A percentile compares a stretch with the other conserved stretches of the same genome.
phyloP scores from a whole-genome alignment of 2,888 invertebrate genomes.

The Campopleginae sp. region DNA sequence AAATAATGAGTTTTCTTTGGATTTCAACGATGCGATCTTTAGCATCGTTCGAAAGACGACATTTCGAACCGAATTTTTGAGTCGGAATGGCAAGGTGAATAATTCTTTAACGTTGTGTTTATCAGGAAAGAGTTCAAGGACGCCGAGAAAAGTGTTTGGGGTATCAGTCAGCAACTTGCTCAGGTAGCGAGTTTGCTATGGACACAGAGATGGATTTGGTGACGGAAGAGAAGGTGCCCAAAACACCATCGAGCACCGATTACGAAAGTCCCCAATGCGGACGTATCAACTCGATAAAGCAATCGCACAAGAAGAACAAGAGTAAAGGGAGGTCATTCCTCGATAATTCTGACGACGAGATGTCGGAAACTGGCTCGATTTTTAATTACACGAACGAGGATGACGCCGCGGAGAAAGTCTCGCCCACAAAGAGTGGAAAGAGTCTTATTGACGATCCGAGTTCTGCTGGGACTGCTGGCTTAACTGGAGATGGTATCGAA shows the following conservation, averaged over 20 bases:
- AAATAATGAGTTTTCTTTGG: no score
- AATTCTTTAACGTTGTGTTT: slow-evolving; percentile 12
- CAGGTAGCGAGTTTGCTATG: slow-evolving; percentile 40
- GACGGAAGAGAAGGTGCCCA: slow-evolving; percentile 67
- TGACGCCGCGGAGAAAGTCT: not conserved
- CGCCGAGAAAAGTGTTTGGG: slow-evolving; percentile 64
- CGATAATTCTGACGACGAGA: slow-evolving; percentile 72
- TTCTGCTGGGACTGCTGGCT: not conserved
- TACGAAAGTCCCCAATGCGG: slow-evolving; percentile 70
- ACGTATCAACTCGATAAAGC: slow-evolving; percentile 65
- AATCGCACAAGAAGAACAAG: slow-evolving; percentile 72
- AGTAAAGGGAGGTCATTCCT: slow-evolving; percentile 63
- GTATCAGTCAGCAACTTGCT: slow-evolving; percentile 49
- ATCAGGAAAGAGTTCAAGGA: slow-evolving; percentile 73
- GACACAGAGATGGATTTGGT: slow-evolving; percentile 43
- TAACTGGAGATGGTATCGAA: not conserved
- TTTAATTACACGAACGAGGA: slow-evolving; percentile 67
- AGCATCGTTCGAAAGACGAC: no score
- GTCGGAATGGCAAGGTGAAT: no score
- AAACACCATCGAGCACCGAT: slow-evolving; percentile 67
- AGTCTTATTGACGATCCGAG: not conserved
- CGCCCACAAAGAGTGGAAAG: slow-evolving; percentile 18
- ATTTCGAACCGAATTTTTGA: no score
- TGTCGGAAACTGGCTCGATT: slow-evolving; percentile 73
- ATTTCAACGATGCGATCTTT: no score